Evolutionary conservation across 2,888 invertebrate species (phyloP).

Genomic region (Diachrysia chrysitis): DNA sequence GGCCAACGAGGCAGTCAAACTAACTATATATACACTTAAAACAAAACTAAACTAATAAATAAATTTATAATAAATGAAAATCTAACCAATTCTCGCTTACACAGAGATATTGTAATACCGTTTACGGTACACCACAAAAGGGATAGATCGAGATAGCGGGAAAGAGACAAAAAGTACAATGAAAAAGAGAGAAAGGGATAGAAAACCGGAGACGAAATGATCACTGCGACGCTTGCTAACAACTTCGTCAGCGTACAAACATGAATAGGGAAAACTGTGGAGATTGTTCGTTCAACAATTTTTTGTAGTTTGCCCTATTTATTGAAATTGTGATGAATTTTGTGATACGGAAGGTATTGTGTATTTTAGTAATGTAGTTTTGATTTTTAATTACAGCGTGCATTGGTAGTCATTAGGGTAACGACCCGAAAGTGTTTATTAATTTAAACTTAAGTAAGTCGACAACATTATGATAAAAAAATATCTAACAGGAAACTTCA

Average conservation of each 20-base stretch:
- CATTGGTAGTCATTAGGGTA: no score
- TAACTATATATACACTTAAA: no score
- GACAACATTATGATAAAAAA: no score
- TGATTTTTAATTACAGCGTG: background rate
- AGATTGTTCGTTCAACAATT: constrained; percentile 25
- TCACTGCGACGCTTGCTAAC: constrained; percentile 62
- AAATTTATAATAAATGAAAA: background rate
- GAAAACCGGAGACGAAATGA: constrained; percentile 59
- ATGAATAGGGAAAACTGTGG: constrained; percentile 49
- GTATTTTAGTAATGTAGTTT: background rate
- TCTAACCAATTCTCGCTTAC: constrained; percentile 8
- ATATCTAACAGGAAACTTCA: no score
- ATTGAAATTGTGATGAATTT: background rate
- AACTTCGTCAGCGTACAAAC: constrained; percentile 62
- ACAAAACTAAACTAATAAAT: no score
- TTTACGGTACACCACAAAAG: constrained; percentile 25
- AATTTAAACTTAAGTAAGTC: no score
- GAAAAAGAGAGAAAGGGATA: constrained; percentile 32
- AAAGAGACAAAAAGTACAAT: constrained; percentile 29
- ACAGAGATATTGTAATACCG: constrained; percentile 32
- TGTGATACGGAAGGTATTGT: background rate
- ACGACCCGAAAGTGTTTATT: no score
- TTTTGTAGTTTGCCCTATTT: background rate
- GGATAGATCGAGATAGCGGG: constrained; percentile 24
- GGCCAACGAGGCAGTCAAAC: no score